A percentile compares a stretch with the other conserved stretches of the same genome.
Evolutionary conservation across 2,888 invertebrate genomes (phyloP).

Genomic region (Unio delphinus): DNA sequence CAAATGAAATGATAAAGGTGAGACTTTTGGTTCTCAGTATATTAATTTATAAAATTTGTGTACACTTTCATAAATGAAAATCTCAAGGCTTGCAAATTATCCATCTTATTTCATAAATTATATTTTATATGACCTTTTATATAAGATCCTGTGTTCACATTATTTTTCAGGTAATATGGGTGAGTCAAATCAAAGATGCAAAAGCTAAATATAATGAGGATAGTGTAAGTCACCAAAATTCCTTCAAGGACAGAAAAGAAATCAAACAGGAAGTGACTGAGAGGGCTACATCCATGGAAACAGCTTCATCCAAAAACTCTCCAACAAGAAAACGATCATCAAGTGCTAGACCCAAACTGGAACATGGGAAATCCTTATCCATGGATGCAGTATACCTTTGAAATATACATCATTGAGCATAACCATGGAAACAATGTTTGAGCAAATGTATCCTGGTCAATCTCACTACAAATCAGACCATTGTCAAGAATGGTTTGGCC

Average conservation of each 20-base stretch:
- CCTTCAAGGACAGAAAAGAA: constrained; percentile 26
- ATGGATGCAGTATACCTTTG: constrained; percentile 58
- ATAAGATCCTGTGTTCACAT: constrained; percentile 11
- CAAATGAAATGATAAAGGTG: constrained; percentile 72
- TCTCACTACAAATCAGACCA: no score
- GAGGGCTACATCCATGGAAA: constrained; percentile 7
- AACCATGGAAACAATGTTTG: no score
- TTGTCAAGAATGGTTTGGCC: no score
- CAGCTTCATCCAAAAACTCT: constrained; percentile 15
- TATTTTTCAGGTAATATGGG: constrained; percentile 72
- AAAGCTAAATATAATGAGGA: constrained; percentile 73
- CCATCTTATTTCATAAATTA: neutral
- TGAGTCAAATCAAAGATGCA: constrained; percentile 73
- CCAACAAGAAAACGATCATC: constrained; percentile 11
- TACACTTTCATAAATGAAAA: neutral
- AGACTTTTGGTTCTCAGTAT: constrained; percentile 2
- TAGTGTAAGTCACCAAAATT: constrained; percentile 19
- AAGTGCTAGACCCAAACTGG: constrained; percentile 20
- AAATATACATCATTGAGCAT: constrained; percentile 1
- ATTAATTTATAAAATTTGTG: neutral
- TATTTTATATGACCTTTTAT: neutral
- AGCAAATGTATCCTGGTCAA: no score
- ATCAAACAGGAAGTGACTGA: constrained; percentile 2
- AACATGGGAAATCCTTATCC: constrained; percentile 53
- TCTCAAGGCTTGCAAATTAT: neutral